Evolutionary conservation across 2,797 vertebrate species (phyloP).

Genomic region (Fistularia commersonii): DNA sequence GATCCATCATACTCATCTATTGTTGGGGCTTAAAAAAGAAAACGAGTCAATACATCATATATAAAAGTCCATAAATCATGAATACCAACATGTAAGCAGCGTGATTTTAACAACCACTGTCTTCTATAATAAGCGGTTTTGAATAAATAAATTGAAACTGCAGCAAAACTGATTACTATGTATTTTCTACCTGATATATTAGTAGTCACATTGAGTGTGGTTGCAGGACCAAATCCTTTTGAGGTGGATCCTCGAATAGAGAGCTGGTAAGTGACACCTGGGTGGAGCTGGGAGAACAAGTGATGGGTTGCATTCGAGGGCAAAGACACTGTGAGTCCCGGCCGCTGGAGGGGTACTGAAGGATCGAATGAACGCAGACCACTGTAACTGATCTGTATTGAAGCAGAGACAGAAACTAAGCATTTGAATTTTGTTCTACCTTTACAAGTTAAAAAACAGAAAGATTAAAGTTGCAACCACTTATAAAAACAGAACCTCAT

Average conservation of each 20-base stretch:
- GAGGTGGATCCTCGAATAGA: slow-evolving; percentile 90
- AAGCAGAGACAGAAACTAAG: background rate
- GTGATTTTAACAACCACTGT: too few species aligned
- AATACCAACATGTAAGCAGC: background rate
- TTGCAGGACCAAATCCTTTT: slow-evolving; percentile 91
- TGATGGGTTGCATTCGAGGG: slow-evolving; percentile 91
- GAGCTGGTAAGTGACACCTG: slow-evolving; percentile 95
- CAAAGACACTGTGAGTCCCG: slow-evolving; percentile 85
- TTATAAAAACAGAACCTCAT: slow-evolving; percentile 64
- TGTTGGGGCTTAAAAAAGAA: slow-evolving; percentile 82
- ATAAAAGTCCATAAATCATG: too few species aligned
- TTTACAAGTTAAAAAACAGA: background rate
- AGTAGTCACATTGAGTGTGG: slow-evolving; percentile 92
- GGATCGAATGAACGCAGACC: slow-evolving; percentile 94
- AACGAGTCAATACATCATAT: background rate
- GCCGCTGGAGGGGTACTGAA: slow-evolving; percentile 87
- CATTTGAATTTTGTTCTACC: background rate
- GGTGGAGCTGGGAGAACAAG: slow-evolving; percentile 89
- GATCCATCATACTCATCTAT: slow-evolving; percentile 94
- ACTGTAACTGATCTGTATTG: slow-evolving; percentile 87
- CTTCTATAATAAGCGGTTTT: too few species aligned
- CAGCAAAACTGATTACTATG: background rate
- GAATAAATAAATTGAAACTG: too few species aligned
- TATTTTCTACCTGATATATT: slow-evolving; percentile 89
- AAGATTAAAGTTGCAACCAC: too few species aligned